phyloP scores from a whole-genome alignment of 2,888 invertebrate species.

The Papilio demoleus region DNA sequence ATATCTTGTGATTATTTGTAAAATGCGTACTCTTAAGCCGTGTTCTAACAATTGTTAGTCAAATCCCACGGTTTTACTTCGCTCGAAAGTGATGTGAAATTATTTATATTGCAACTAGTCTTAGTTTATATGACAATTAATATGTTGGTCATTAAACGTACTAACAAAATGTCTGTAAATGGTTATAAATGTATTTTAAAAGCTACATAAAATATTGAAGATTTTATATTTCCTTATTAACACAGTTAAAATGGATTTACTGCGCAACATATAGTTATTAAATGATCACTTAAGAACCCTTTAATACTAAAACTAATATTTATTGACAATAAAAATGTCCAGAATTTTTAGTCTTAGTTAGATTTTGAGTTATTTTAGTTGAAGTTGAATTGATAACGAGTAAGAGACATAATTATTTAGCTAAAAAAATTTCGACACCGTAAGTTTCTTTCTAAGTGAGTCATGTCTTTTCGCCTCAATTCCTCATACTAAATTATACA shows the following conservation, averaged over 20 bases:
- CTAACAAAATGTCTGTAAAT: background rate
- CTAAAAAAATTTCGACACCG: no score
- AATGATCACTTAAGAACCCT: background rate
- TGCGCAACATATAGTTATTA: background rate
- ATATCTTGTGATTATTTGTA: constrained; percentile 33
- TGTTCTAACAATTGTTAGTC: constrained; percentile 58
- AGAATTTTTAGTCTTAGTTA: no score
- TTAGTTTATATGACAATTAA: constrained; percentile 28
- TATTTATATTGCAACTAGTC: constrained; percentile 53
- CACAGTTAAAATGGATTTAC: background rate
- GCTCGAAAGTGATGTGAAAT: constrained; percentile 73
- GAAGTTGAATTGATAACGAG: no score
- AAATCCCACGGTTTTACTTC: constrained; percentile 77
- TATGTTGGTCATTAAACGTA: background rate
- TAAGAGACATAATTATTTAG: no score
- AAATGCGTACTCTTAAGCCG: constrained; percentile 28
- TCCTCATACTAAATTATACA: no score
- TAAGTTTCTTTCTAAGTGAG: no score
- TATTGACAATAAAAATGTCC: no score
- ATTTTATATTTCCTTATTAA: background rate
- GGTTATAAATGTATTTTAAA: constrained; percentile 16
- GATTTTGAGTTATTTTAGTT: no score
- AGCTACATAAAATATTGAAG: background rate
- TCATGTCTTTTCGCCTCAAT: no score
- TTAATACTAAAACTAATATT: no score